Evolutionary conservation across 1,140 invertebrate species (phyloP).

Genomic region (Drosophila serrata): DNA sequence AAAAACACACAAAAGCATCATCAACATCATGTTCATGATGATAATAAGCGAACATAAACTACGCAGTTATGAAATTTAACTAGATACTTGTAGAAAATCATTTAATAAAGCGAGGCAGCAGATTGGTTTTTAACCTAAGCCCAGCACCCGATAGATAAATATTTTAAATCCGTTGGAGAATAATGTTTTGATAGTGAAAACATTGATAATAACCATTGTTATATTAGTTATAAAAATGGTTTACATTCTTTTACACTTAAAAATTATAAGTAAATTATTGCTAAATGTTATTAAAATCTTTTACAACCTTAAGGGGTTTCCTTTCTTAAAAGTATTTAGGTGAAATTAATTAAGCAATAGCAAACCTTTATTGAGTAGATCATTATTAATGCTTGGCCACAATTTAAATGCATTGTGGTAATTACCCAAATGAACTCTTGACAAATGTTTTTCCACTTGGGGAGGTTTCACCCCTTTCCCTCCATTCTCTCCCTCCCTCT

Average conservation of each 20-base stretch:
- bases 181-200: background rate
- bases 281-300: too few species aligned
- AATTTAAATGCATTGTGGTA: conserved; percentile 19
- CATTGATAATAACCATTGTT: background rate
- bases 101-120: conserved; percentile 11
- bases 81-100: conserved; percentile 40
- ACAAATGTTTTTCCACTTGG: conserved; percentile 19
- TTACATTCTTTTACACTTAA: background rate
- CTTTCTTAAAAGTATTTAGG: background rate
- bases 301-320: background rate
- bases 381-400: background rate
- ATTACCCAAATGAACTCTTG: conserved; percentile 20
- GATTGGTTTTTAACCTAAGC: conserved; percentile 4
- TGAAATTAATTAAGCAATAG: conserved; percentile 9
- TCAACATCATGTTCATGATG: conserved; percentile 43
- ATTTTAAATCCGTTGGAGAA: background rate
- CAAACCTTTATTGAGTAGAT: background rate
- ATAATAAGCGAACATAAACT: conserved; percentile 61
- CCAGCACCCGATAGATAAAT: background rate
- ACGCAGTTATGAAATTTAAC: conserved; percentile 76
- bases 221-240: too few species aligned
- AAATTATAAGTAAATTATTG: too few species aligned
- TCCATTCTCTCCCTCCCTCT: too few species aligned
- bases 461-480: background rate
- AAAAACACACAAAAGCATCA: conserved; percentile 68